These are phyloP conservation scores for Cryptoblepharus egeriae DNA, from an alignment of 2,797 vertebrate genomes.

Conservation along the genomic window DNA sequence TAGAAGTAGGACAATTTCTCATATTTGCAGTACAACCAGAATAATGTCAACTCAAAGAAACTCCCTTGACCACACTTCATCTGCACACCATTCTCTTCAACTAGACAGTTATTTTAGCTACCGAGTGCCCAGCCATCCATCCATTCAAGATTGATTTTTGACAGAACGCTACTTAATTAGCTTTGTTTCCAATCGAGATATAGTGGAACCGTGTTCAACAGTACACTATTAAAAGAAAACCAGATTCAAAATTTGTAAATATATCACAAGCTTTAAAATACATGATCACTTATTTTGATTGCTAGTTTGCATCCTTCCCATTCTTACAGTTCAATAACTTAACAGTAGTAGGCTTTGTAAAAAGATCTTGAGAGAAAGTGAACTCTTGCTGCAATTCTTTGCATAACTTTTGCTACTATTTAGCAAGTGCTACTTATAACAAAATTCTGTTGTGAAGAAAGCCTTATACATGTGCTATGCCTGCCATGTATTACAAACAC, in stretches of 20 bases:
- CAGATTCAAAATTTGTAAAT: neutral
- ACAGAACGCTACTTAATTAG: neutral
- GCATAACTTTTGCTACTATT: conserved; percentile 13
- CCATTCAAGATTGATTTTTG: conserved; percentile 28
- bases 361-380: neutral
- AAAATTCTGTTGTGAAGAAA: conserved; percentile 29
- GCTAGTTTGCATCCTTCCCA: conserved; percentile 6
- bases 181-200: neutral
- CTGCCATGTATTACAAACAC: no score
- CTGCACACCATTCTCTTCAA: neutral
- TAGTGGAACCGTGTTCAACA: conserved; percentile 17
- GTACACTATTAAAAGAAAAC: neutral
- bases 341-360: neutral
- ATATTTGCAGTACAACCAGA: neutral
- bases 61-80: conserved; percentile 11
- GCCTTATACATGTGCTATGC: no score
- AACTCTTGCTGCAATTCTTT: neutral
- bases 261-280: conserved; percentile 2
- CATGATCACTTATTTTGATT: conserved; percentile 3
- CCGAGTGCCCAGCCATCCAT: conserved; percentile 2
- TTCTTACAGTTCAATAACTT: conserved; percentile 20
- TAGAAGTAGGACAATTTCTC: neutral
- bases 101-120: neutral
- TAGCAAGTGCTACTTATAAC: conserved; percentile 15
- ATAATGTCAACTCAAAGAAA: neutral